Percentiles rank a stretch among this genome's conserved stretches.
Conservation (phyloP, 1,140 invertebrate species). For the Aphaenogaster floridana region DNA sequence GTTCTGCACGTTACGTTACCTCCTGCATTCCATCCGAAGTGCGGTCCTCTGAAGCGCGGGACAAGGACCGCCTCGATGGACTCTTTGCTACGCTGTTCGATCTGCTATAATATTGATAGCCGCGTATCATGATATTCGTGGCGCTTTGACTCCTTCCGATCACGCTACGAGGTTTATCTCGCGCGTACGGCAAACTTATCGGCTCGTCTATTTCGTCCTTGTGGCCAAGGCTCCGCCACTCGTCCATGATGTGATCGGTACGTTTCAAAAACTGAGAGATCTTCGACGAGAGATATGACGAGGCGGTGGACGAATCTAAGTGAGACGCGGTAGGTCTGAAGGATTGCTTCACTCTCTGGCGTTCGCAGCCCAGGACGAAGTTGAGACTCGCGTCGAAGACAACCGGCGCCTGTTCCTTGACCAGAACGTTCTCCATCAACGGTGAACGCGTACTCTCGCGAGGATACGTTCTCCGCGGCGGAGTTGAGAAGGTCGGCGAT, state of each 20-base stretch:
- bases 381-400: slow-evolving; percentile 93
- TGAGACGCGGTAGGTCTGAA: slow-evolving; percentile 91
- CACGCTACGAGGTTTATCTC: slow-evolving; percentile 76
- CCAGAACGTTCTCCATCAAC: slow-evolving; percentile 87
- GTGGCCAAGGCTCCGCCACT: slow-evolving; percentile 91
- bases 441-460: slow-evolving; percentile 84
- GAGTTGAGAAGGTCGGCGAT: slow-evolving; percentile 82
- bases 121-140: slow-evolving; percentile 93
- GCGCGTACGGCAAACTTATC: slow-evolving; percentile 64
- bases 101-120: slow-evolving; percentile 91
- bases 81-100: slow-evolving; percentile 86
- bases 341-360: slow-evolving; percentile 90
- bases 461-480: slow-evolving; percentile 89
- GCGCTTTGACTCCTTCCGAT: slow-evolving; percentile 91
- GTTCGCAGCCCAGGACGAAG: slow-evolving; percentile 91
- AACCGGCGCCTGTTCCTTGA: slow-evolving; percentile 91
- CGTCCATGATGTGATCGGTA: slow-evolving; percentile 95
- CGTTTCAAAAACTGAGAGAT: slow-evolving; percentile 93
- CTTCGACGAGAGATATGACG: slow-evolving; percentile 91
- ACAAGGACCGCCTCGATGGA: slow-evolving; percentile 80
- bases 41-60: slow-evolving; percentile 86
- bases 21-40: slow-evolving; percentile 89
- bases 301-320: slow-evolving; percentile 91
- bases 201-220: slow-evolving; percentile 87
- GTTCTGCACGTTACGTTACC: slow-evolving; percentile 60